These are phyloP conservation scores for Ellobius talpinus DNA, from an alignment of 2,113 vertebrate species.

Conservation along the genomic window DNA sequence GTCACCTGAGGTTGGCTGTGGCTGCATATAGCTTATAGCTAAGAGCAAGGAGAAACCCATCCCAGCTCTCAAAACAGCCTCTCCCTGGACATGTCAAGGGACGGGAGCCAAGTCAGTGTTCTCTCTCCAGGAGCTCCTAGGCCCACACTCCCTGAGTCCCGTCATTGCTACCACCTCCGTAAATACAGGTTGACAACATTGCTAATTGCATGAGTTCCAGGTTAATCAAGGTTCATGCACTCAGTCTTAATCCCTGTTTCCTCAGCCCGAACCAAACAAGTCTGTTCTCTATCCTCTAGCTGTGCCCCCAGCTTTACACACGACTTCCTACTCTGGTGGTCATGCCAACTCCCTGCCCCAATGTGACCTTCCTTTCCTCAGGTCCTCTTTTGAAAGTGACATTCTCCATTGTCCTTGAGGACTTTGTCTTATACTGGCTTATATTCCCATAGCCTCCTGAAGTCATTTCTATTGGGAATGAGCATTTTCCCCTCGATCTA, in stretches of 20 bases:
- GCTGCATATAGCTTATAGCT: not conserved
- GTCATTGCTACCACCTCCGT: not conserved
- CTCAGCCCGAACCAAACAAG: not conserved
- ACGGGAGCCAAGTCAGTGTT: not conserved
- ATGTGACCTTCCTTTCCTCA: not conserved
- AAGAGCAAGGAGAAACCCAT: not conserved
- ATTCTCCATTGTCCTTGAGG: not conserved
- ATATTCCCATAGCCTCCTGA: not conserved
- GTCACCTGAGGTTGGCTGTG: not conserved
- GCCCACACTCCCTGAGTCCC: not conserved
- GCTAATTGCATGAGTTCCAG: not conserved
- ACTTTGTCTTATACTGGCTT: not conserved
- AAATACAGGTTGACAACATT: not conserved
- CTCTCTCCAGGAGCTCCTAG: not conserved
- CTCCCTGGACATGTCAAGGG: not conserved
- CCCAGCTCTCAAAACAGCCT: not conserved
- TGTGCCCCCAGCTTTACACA: not conserved
- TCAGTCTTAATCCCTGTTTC: not conserved
- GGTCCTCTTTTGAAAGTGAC: not conserved
- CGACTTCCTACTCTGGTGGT: not conserved
- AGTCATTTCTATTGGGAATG: not conserved
- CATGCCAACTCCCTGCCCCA: not conserved
- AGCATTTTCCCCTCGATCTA: not conserved
- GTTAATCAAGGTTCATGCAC: not conserved
- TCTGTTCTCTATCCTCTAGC: not conserved